A percentile compares a stretch with the other conserved stretches of the same genome.
phyloP scores from a whole-genome alignment of 2,797 vertebrate species.

The Brachymystax lenok region DNA sequence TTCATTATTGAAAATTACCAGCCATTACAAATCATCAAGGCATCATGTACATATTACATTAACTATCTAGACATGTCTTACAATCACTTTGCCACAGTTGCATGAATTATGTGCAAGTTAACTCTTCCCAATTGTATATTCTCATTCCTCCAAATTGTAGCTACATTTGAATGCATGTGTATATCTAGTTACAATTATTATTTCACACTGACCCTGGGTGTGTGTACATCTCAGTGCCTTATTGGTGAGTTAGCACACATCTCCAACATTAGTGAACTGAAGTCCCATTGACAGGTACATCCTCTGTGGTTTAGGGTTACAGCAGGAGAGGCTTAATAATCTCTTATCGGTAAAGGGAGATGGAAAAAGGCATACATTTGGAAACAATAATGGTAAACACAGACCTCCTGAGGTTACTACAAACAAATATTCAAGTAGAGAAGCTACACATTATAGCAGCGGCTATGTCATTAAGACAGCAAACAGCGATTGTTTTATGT shows the following conservation, averaged over 20 bases:
- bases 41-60: slow-evolving; percentile 64
- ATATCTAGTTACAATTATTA: slow-evolving; percentile 3
- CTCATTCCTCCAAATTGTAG: slow-evolving; percentile 24
- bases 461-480: slow-evolving; percentile 88
- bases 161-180: slow-evolving; percentile 22
- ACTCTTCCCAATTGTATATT: slow-evolving; percentile 36
- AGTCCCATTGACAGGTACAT: slow-evolving; percentile 37
- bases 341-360: slow-evolving; percentile 78
- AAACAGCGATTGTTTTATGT: slow-evolving; percentile 71
- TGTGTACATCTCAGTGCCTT: slow-evolving; percentile 22
- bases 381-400: slow-evolving; percentile 87
- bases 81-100: slow-evolving; percentile 57
- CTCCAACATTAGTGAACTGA: slow-evolving; percentile 39
- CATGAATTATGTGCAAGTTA: slow-evolving; percentile 62
- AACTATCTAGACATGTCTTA: slow-evolving; percentile 44
- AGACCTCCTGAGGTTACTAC: slow-evolving; percentile 96
- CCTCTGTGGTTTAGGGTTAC: slow-evolving; percentile 67
- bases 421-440: slow-evolving; percentile 97
- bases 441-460: slow-evolving; percentile 94
- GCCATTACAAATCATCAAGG: slow-evolving; percentile 66
- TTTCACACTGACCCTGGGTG: background rate
- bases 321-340: slow-evolving; percentile 78
- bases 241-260: slow-evolving; percentile 48
- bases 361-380: slow-evolving; percentile 84
- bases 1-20: slow-evolving; percentile 33